phyloP scores from a whole-genome alignment of 2,797 vertebrate species.

The Hydrophis major region DNA sequence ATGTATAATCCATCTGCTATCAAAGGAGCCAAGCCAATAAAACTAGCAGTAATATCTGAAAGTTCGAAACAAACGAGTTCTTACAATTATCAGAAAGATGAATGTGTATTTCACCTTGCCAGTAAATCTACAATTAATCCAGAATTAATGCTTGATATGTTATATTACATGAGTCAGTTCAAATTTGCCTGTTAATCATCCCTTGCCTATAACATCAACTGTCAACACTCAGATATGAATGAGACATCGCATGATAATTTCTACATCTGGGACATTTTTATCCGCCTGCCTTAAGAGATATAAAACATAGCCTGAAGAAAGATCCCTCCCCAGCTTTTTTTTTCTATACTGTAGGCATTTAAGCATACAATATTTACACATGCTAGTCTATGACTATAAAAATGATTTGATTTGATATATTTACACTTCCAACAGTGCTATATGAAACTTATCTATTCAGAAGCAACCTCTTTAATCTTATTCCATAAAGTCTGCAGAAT shows the following conservation, averaged over 20 bases:
- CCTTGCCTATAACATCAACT: neutral
- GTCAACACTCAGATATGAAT: neutral
- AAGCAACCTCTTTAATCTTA: neutral
- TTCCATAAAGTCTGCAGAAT: neutral
- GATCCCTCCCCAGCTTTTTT: neutral
- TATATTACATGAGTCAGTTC: neutral
- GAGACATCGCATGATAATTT: neutral
- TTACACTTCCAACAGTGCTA: neutral
- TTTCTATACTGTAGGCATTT: neutral
- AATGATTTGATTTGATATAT: neutral
- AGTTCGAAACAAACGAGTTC: neutral
- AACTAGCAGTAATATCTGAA: neutral
- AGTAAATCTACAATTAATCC: neutral
- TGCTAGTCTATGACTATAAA: neutral
- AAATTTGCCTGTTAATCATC: neutral
- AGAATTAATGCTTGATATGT: neutral
- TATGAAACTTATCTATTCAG: neutral
- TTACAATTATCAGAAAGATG: neutral
- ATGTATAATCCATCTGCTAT: neutral
- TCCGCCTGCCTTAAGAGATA: neutral
- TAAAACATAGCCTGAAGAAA: neutral
- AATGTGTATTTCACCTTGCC: neutral
- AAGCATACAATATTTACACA: neutral
- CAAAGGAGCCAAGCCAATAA: neutral
- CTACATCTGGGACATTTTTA: neutral